Evolutionary conservation across 2,113 vertebrate species (phyloP).

Genomic region (Bagarius yarrelli): DNA sequence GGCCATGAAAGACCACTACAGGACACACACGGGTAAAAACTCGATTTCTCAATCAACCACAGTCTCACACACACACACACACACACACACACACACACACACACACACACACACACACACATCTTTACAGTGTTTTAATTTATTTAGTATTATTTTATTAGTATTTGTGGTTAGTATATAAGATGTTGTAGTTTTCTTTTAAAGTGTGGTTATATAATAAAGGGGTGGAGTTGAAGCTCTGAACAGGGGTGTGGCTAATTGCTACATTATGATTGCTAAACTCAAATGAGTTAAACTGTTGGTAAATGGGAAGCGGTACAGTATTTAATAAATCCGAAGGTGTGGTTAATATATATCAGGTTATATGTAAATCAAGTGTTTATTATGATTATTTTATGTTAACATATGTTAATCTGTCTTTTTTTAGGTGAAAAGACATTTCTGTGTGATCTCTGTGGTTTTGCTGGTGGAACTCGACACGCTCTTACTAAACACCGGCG

Average conservation of each 20-base stretch:
- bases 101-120: conserved; percentile 59
- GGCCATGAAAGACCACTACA: conserved; percentile 96
- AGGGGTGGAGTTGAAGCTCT: neutral
- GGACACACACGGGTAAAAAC: conserved; percentile 91
- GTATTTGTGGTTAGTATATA: neutral
- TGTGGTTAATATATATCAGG: neutral
- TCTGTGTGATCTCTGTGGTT: conserved; percentile 97
- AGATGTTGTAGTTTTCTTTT: neutral
- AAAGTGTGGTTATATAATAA: neutral
- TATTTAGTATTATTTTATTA: neutral
- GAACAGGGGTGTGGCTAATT: neutral
- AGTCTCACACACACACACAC: neutral
- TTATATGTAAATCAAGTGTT: neutral
- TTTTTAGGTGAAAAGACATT: conserved; percentile 96
- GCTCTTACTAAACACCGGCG: conserved; percentile 97
- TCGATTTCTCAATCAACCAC: too few species aligned
- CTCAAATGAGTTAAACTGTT: neutral
- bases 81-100: conserved; percentile 82
- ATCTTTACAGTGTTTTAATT: neutral
- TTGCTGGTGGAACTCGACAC: conserved; percentile 93
- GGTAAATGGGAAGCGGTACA: neutral
- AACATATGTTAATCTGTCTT: neutral
- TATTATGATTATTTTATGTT: neutral
- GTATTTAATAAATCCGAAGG: neutral
- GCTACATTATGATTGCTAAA: too few species aligned